A percentile compares a stretch with the other conserved stretches of the same genome.
phyloP scores from a whole-genome alignment of 2,888 invertebrate species.

The Tupiocoris notatus region DNA sequence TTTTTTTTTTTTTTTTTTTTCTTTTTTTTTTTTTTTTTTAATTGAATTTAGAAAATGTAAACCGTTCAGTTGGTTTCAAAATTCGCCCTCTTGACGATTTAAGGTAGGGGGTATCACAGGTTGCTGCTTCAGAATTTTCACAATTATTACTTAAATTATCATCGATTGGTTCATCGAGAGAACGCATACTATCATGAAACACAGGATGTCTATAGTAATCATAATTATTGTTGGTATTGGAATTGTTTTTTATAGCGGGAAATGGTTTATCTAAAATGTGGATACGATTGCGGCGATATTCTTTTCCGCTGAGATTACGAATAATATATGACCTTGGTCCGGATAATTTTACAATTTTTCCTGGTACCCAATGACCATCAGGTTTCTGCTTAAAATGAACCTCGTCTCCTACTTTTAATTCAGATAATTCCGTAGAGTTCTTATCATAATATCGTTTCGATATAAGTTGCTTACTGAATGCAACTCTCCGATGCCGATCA shows the following conservation, averaged over 20 bases:
- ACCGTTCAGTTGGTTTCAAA: background rate
- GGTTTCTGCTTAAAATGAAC: constrained; percentile 2
- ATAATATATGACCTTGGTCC: background rate
- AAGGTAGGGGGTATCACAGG: no score
- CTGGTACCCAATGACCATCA: background rate
- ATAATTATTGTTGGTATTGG: no score
- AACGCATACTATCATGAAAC: no score
- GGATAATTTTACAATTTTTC: background rate
- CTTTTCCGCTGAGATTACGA: background rate
- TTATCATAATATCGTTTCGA: background rate
- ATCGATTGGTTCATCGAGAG: no score
- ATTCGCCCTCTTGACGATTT: background rate
- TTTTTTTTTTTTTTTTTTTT: background rate
- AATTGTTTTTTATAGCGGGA: background rate
- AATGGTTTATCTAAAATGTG: background rate
- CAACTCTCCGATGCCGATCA: background rate
- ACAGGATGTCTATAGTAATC: no score
- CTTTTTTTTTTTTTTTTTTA: background rate
- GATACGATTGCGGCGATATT: background rate
- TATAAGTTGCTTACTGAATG: background rate
- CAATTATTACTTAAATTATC: no score
- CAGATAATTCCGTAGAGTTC: background rate
- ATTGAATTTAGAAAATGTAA: background rate
- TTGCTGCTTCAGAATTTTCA: no score
- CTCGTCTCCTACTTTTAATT: background rate